Evolutionary conservation across 2,888 invertebrate species (phyloP).

Genomic region (Muschampia plurimacula): DNA sequence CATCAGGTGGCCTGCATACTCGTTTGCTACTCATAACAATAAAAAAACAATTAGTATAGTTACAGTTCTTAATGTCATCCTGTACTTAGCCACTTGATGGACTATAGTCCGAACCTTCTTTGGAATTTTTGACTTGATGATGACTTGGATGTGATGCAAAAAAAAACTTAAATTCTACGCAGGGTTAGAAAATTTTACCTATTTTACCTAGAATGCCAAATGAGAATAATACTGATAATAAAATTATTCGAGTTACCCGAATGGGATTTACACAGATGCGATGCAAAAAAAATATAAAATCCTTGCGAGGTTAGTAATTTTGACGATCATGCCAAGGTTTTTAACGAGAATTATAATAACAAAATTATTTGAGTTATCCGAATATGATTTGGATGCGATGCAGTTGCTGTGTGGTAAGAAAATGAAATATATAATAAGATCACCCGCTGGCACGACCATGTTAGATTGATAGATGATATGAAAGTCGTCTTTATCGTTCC

Average conservation of each 20-base stretch:
- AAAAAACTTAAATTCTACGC: no score
- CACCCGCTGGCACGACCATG: conserved; percentile 71
- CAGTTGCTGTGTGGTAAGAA: conserved; percentile 43
- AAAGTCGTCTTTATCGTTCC: conserved; percentile 55
- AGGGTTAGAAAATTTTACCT: background rate
- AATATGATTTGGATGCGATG: conserved; percentile 36
- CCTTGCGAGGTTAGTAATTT: background rate
- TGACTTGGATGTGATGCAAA: conserved; percentile 38
- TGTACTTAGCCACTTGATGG: no score
- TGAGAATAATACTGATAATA: background rate
- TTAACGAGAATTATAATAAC: background rate
- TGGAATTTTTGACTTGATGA: no score
- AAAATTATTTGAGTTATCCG: background rate
- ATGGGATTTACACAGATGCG: conserved; percentile 5
- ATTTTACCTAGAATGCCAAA: background rate
- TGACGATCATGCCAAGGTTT: background rate
- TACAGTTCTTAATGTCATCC: no score
- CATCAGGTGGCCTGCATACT: no score
- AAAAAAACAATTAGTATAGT: no score
- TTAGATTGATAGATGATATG: conserved; percentile 81
- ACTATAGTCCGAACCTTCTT: no score
- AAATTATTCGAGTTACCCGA: background rate
- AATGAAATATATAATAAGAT: conserved; percentile 70
- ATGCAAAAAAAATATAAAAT: conserved; percentile 33
- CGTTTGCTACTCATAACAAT: no score